Evolutionary conservation across 2,888 invertebrate genomes (phyloP), one percentile per base, ranked within the genome.

Genomic region (Pemphredon lugubris): DNA sequence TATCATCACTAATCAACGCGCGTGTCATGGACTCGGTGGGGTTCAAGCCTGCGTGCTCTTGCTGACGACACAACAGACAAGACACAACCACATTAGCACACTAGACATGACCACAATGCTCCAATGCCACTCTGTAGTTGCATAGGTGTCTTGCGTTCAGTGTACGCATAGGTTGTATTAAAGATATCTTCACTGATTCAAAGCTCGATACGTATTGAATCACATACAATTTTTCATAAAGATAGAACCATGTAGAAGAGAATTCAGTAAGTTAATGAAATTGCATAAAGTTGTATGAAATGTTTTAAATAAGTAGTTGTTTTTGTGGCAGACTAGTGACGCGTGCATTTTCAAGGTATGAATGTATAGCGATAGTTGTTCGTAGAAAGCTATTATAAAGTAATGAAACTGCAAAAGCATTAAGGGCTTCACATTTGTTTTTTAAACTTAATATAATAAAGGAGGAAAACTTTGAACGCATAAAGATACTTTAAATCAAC

Each of bases 21-120:
- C 96, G 95, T 91, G 97, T 96, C 96, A 97, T 96, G 92, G 96
- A 96, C 92, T 97, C 97, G 92, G 96, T 96, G 92, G 96, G 95
- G 93, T 94, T 95, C 91, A 95, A 94, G 92, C 96, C 96, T 93
- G 95, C 95, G 89, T 89, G 88, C 93, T 95, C 96, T 94, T 95
- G 95, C 95, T 96, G 94, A 89, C 91, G 93, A 93, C 92, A 93
- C 92, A 93, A 92, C 88, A 92, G 92, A 92, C 88, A 91, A 90
- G 90, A 88, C 88, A 90, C 92, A 88, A 92, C 91, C 91, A 91
- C 91, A 92, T 89, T 89, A 89, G 87, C 89, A 86, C 86, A 88
- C 87, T 87, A 85, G 83, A 87, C 86, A 86, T 84, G 83, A 87
- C 80, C 84, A 87, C 84, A 87, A 87, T 86, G 83, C 84, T 85